phyloP scores from a whole-genome alignment of 2,888 invertebrate species.

The Papilio protenor region DNA sequence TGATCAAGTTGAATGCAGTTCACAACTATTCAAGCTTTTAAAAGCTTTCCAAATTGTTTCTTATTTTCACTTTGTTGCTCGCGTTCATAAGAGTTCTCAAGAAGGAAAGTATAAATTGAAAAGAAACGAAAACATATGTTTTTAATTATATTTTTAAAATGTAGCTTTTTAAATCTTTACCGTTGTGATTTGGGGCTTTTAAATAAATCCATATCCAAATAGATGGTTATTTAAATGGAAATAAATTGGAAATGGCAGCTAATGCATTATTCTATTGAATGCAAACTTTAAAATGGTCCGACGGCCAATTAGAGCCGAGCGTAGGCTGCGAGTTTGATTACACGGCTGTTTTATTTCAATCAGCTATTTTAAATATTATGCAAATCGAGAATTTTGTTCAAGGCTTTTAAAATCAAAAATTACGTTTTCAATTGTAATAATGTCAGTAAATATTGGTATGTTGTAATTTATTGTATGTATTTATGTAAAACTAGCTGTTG shows the following conservation, averaged over 20 bases:
- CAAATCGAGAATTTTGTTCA: neutral
- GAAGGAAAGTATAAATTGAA: neutral
- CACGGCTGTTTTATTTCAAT: slow-evolving; percentile 4
- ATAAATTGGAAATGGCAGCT: neutral
- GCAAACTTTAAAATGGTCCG: slow-evolving; percentile 15
- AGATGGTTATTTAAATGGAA: neutral
- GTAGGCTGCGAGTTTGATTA: slow-evolving; percentile 14
- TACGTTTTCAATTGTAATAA: neutral
- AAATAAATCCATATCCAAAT: neutral
- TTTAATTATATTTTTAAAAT: neutral
- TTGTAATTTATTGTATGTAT: neutral
- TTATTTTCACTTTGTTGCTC: neutral
- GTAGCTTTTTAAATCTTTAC: neutral
- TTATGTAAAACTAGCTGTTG: no score
- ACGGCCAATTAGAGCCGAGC: slow-evolving; percentile 5
- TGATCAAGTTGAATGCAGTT: neutral
- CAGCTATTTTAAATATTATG: slow-evolving; percentile 2
- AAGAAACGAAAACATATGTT: neutral
- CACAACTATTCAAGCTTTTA: neutral
- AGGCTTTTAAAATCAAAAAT: neutral
- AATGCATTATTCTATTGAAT: slow-evolving; percentile 17
- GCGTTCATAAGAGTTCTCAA: neutral
- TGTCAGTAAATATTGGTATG: neutral
- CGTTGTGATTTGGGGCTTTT: neutral
- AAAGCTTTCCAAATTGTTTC: slow-evolving; percentile 6